A percentile compares a stretch with the other conserved stretches of the same genome.
Evolutionary conservation across 2,888 invertebrate species (phyloP).

Genomic region (Heliconius ethilla): DNA sequence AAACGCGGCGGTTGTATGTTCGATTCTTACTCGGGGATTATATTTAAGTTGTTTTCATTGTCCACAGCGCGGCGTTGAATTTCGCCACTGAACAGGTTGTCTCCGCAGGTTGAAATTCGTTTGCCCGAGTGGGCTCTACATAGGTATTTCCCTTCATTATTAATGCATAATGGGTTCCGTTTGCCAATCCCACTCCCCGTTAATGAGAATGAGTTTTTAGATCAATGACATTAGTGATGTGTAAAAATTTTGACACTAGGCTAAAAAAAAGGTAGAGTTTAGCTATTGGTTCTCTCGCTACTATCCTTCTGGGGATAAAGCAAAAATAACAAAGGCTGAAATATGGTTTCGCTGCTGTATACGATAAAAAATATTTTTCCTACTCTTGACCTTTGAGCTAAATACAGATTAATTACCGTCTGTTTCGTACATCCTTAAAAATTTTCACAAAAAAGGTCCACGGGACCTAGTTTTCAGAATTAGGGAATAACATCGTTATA

Average conservation of each 20-base stretch:
- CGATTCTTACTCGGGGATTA: background rate
- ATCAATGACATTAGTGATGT: too few species aligned
- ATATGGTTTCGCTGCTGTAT: background rate
- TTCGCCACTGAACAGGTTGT: background rate
- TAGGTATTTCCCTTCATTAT: too few species aligned
- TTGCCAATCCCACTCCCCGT: too few species aligned
- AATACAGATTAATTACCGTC: slow-evolving; percentile 4
- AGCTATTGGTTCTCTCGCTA: too few species aligned
- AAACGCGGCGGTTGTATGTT: background rate
- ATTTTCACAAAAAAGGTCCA: background rate
- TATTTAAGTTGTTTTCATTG: too few species aligned
- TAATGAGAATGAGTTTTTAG: too few species aligned
- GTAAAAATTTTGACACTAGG: too few species aligned
- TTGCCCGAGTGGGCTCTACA: too few species aligned
- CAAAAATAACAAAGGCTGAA: background rate
- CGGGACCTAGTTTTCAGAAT: background rate
- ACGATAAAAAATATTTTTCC: background rate
- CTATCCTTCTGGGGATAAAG: background rate
- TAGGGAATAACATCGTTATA: slow-evolving; percentile 10
- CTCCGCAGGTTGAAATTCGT: background rate
- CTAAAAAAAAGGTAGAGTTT: too few species aligned
- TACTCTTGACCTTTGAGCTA: background rate
- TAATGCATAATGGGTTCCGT: too few species aligned
- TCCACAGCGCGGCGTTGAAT: background rate
- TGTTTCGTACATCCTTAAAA: background rate